phyloP scores from a whole-genome alignment of 2,113 vertebrate species.

The Sturnira hondurensis region DNA sequence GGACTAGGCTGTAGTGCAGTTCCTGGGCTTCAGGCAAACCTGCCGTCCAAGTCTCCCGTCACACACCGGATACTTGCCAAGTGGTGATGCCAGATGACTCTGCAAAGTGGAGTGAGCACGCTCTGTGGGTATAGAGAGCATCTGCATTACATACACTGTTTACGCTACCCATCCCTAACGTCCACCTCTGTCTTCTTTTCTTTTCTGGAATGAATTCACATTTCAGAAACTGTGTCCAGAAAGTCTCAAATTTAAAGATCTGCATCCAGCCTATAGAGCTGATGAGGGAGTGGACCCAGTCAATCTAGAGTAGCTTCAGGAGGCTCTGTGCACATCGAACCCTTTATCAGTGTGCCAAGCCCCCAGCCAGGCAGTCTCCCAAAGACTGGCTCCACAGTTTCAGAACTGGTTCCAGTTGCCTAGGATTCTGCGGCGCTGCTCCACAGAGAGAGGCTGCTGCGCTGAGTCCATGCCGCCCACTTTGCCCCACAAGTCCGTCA shows the following conservation, averaged over 20 bases:
- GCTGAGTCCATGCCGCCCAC: accelerated
- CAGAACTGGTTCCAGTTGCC: background rate
- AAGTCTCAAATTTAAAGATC: background rate
- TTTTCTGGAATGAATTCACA: background rate
- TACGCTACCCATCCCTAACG: too few relatives aligned
- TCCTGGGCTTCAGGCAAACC: background rate
- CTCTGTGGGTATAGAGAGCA: background rate
- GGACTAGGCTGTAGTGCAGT: background rate
- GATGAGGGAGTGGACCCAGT: background rate
- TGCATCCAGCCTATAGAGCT: background rate
- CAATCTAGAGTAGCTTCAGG: too few relatives aligned
- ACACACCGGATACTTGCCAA: background rate
- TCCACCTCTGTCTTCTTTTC: background rate
- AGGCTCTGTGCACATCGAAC: background rate
- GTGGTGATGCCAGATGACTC: background rate
- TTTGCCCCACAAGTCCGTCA: accelerated
- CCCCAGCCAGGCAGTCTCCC: background rate
- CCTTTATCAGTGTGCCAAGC: too few relatives aligned
- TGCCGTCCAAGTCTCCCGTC: background rate
- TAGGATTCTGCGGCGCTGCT: background rate
- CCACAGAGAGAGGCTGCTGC: background rate
- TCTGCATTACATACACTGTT: accelerated
- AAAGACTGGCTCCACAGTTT: too few relatives aligned
- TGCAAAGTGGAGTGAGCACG: accelerated
- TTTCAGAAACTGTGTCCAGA: background rate